Evolutionary conservation across 2,888 invertebrate genomes (phyloP).

Genomic region (Epinotia demarniana): DNA sequence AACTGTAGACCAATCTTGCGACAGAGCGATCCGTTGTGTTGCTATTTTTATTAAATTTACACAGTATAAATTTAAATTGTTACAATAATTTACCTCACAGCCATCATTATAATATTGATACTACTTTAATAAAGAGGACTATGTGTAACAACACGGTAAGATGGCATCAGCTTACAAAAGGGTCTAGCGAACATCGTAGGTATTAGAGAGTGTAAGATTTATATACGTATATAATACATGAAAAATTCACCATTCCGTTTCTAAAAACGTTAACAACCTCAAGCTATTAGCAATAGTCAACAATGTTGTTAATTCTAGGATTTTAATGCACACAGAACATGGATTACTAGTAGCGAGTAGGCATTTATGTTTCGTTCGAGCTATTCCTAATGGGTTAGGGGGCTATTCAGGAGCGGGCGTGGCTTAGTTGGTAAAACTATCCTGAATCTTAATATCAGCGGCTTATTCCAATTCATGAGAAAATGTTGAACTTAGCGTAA

Average conservation of each 20-base stretch:
- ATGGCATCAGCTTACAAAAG: slow-evolving; percentile 82
- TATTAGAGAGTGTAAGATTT: slow-evolving; percentile 65
- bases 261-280: slow-evolving; percentile 84
- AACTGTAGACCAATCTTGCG: slow-evolving; percentile 61
- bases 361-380: slow-evolving; percentile 57
- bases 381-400: slow-evolving; percentile 47
- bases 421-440: slow-evolving; percentile 38
- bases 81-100: slow-evolving; percentile 84
- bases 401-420: slow-evolving; percentile 30
- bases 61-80: slow-evolving; percentile 84
- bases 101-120: slow-evolving; percentile 84
- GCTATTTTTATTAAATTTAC: slow-evolving; percentile 78
- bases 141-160: slow-evolving; percentile 79
- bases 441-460: slow-evolving; percentile 32
- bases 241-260: slow-evolving; percentile 80
- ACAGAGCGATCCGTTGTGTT: slow-evolving; percentile 66
- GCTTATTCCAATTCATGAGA: slow-evolving; percentile 19
- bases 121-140: slow-evolving; percentile 83
- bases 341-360: slow-evolving; percentile 72
- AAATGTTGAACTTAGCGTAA: neutral
- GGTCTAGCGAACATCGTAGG: slow-evolving; percentile 80
- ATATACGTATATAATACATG: slow-evolving; percentile 77
- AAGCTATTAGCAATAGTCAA: slow-evolving; percentile 85
- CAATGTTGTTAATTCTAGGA: slow-evolving; percentile 83
- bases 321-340: slow-evolving; percentile 80